Evolutionary conservation across 2,797 vertebrate genomes (phyloP).

Genomic region (Anisognathus igniventris): DNA sequence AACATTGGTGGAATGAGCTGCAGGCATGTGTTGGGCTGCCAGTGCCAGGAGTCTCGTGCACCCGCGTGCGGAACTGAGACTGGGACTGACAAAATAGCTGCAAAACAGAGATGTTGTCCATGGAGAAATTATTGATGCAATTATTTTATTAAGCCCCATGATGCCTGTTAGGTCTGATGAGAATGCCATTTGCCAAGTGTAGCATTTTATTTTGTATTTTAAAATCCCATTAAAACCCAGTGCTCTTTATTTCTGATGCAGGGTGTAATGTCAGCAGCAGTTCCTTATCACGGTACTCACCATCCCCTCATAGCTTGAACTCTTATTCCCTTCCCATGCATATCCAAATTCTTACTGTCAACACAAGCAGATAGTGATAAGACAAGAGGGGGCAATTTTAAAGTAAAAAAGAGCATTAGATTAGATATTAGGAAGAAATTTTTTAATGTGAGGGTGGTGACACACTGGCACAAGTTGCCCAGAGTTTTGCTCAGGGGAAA

Average conservation of each 20-base stretch:
- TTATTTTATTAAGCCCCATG: neutral
- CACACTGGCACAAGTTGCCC: neutral
- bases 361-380: neutral
- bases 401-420: neutral
- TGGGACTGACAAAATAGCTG: neutral
- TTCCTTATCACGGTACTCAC: neutral
- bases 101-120: neutral
- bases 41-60: neutral
- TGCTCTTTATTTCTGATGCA: neutral
- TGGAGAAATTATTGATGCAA: neutral
- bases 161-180: neutral
- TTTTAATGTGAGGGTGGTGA: neutral
- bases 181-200: neutral
- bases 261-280: neutral
- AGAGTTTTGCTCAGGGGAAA: neutral
- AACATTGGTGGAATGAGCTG: neutral
- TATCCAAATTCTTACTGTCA: neutral
- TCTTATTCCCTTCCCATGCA: neutral
- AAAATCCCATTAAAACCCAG: neutral
- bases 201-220: neutral
- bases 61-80: accelerated
- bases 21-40: neutral
- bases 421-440: neutral
- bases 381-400: neutral
- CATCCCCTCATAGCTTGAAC: neutral